A percentile compares a stretch with the other conserved stretches of the same genome.
Conservation (phyloP, 2,797 vertebrate species). For the Cossypha heuglini region DNA sequence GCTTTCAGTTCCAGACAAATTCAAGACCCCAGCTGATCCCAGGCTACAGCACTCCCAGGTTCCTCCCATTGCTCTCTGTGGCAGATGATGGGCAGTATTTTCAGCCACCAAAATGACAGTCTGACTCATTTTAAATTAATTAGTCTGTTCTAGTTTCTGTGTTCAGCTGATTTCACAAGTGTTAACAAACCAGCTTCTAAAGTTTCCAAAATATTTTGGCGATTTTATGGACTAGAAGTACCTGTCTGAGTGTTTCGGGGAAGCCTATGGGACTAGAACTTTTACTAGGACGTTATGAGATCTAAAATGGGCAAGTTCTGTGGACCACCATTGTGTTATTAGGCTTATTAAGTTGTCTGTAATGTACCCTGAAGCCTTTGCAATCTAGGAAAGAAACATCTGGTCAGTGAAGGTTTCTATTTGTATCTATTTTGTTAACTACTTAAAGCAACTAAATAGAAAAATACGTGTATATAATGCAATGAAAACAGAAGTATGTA, state of each 20-base stretch:
- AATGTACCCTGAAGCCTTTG: not conserved
- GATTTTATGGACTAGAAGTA: not conserved
- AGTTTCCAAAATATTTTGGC: not conserved
- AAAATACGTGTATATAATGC: not conserved
- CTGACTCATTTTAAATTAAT: not conserved
- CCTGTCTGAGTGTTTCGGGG: not conserved
- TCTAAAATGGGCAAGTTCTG: not conserved
- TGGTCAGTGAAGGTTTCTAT: constrained; percentile 17
- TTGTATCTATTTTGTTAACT: constrained; percentile 17
- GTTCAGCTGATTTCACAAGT: not conserved
- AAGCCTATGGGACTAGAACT: not conserved
- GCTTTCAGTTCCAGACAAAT: not conserved
- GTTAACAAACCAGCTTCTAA: not conserved
- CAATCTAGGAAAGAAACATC: constrained; percentile 28
- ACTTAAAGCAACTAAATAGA: not conserved
- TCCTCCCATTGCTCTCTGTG: not conserved
- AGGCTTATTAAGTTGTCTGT: constrained; percentile 22
- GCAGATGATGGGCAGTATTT: not conserved
- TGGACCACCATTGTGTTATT: constrained; percentile 34
- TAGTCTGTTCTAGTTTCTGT: not conserved
- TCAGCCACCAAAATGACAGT: not conserved
- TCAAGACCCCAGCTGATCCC: not conserved
- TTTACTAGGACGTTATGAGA: constrained; percentile 6
- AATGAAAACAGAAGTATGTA: constrained; percentile 3
- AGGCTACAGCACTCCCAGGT: not conserved